Evolutionary conservation across 2,113 vertebrate species (phyloP).

Genomic region (Microcebus murinus): DNA sequence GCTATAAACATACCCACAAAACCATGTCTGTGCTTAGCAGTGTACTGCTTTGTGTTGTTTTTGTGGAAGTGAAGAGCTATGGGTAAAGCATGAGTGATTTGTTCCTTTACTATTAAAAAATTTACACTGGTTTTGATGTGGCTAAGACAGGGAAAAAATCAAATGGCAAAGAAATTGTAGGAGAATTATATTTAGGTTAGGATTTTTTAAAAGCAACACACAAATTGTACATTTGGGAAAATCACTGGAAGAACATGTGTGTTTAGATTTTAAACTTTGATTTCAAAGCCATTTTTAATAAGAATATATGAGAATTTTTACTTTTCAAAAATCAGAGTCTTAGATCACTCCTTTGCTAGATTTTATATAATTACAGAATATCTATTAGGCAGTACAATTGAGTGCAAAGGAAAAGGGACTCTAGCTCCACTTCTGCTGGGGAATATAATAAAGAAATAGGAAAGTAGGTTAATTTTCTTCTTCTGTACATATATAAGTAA

Average conservation of each 20-base stretch:
- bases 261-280: not conserved
- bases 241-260: not conserved
- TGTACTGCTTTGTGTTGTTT: not conserved
- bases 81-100: not conserved
- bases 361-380: not conserved
- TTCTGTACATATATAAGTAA: not conserved
- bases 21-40: not conserved
- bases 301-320: not conserved
- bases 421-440: not conserved
- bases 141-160: not conserved
- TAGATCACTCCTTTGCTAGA: not conserved
- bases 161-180: not conserved
- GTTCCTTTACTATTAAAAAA: not conserved
- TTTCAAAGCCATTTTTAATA: slow-evolving; percentile 22
- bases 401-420: not conserved
- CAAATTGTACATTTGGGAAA: not conserved
- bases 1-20: not conserved
- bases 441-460: not conserved
- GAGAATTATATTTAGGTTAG: not conserved
- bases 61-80: not conserved
- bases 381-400: not conserved
- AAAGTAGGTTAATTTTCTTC: not conserved
- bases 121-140: not conserved
- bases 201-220: not conserved
- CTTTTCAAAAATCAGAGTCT: not conserved